Evolutionary conservation across 2,888 invertebrate genomes (phyloP).

Genomic region (Stratiomys singularior): DNA sequence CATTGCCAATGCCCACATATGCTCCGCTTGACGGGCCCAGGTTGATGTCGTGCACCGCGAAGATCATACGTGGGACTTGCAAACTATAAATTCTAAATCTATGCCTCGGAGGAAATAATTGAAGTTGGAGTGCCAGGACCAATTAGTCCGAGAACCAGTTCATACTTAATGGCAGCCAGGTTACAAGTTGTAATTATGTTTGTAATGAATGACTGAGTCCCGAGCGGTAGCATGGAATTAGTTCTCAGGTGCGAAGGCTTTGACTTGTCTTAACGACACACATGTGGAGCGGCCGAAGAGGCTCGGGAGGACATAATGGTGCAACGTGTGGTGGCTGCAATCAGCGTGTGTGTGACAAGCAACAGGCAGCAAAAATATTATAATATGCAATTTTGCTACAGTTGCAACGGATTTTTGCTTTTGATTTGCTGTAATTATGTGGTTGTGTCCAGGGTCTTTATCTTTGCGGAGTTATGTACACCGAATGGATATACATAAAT

Average conservation of each 20-base stretch:
- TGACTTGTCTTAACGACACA: neutral
- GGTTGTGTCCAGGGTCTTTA: neutral
- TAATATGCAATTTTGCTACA: slow-evolving; percentile 21
- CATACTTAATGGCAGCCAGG: slow-evolving; percentile 42
- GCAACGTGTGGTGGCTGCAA: neutral
- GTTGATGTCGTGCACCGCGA: neutral
- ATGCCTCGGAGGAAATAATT: slow-evolving; percentile 10
- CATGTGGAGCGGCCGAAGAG: neutral
- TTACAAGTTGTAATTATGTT: slow-evolving; percentile 39
- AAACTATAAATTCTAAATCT: slow-evolving; percentile 5
- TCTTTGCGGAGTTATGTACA: too few species aligned
- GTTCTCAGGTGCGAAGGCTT: slow-evolving; percentile 15
- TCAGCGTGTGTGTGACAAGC: slow-evolving; percentile 12
- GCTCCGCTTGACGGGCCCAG: neutral
- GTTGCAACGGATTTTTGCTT: slow-evolving; percentile 8
- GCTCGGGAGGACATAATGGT: neutral
- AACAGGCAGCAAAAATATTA: slow-evolving; percentile 11
- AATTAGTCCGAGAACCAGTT: slow-evolving; percentile 43
- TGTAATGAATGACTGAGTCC: slow-evolving; percentile 26
- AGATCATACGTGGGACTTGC: slow-evolving; percentile 33
- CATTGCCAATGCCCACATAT: neutral
- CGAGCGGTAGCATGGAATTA: slow-evolving; percentile 21
- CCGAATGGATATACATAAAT: too few species aligned
- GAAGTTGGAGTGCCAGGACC: slow-evolving; percentile 14
- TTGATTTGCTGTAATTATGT: slow-evolving; percentile 13